A percentile compares a stretch with the other conserved stretches of the same genome.
phyloP scores from a whole-genome alignment of 2,113 vertebrate species.

The Paedocypris sp. region DNA sequence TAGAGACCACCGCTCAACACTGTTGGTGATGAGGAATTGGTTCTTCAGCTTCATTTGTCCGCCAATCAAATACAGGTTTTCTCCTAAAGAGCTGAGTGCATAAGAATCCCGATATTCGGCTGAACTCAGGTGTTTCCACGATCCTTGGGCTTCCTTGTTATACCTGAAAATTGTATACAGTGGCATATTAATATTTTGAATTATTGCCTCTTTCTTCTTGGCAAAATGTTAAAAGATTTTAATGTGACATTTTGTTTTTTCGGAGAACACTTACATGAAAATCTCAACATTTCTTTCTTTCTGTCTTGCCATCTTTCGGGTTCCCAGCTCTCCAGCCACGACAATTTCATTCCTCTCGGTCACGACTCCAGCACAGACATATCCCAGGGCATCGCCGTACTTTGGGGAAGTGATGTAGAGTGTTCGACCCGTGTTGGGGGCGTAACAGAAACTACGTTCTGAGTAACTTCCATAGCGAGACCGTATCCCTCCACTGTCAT shows the following conservation, averaged over 20 bases:
- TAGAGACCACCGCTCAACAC: slow-evolving; percentile 77
- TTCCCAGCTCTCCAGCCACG: slow-evolving; percentile 81
- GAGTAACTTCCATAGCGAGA: slow-evolving; percentile 74
- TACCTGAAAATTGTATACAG: slow-evolving; percentile 79
- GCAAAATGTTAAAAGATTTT: no score
- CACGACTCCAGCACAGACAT: slow-evolving; percentile 77
- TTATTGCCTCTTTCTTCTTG: no score
- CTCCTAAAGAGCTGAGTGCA: slow-evolving; percentile 65
- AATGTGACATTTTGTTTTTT: not conserved
- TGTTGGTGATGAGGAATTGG: slow-evolving; percentile 82
- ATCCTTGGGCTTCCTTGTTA: slow-evolving; percentile 73
- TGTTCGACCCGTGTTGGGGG: slow-evolving; percentile 68
- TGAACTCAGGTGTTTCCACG: slow-evolving; percentile 79
- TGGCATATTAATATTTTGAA: no score
- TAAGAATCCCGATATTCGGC: slow-evolving; percentile 86
- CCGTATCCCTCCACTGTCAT: slow-evolving; percentile 76
- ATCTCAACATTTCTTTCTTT: slow-evolving; percentile 77
- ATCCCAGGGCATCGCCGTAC: slow-evolving; percentile 80
- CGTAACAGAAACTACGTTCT: slow-evolving; percentile 87
- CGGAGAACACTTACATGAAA: slow-evolving; percentile 66
- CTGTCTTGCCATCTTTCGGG: slow-evolving; percentile 71
- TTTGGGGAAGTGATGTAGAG: slow-evolving; percentile 89
- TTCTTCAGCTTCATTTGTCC: slow-evolving; percentile 93
- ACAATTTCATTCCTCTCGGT: slow-evolving; percentile 80
- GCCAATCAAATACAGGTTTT: slow-evolving; percentile 79